A percentile compares a stretch with the other conserved stretches of the same genome.
phyloP scores from a whole-genome alignment of 2,113 vertebrate species.

The Ornithorhynchus anatinus region DNA sequence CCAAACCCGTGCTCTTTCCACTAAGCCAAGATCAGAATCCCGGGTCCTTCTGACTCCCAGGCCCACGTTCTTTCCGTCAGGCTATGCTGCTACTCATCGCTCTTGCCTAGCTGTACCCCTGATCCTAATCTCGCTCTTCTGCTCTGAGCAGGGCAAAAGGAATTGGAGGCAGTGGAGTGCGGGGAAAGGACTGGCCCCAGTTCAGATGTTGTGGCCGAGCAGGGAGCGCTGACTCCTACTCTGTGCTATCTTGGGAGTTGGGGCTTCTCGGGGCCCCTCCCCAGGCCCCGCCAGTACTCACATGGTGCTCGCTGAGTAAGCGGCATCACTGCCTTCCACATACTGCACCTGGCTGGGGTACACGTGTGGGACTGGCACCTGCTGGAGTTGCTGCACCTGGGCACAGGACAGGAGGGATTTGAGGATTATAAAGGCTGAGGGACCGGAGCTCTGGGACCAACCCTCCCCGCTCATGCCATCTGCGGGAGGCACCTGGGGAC shows the following conservation, averaged over 20 bases:
- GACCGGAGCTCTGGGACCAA: no score
- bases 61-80: no score
- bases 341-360: constrained; percentile 88
- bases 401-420: not conserved
- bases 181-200: not conserved
- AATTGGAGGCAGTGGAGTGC: no score
- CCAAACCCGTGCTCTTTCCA: no score
- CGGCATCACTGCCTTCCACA: constrained; percentile 82
- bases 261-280: no score
- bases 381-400: constrained; percentile 86
- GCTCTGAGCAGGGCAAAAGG: no score
- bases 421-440: not conserved
- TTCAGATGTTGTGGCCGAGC: not conserved
- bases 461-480: not conserved
- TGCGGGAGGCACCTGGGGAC: not conserved
- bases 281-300: constrained; percentile 57
- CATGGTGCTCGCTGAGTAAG: constrained; percentile 84
- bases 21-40: no score
- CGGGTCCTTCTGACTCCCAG: no score
- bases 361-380: constrained; percentile 87
- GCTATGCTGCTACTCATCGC: no score
- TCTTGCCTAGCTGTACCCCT: no score
- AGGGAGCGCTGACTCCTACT: not conserved
- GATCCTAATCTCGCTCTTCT: no score
- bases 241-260: no score